Evolutionary conservation across 1,140 invertebrate species (phyloP), one percentile per base, ranked within the genome.

Genomic region (Zaprionus davidi): DNA sequence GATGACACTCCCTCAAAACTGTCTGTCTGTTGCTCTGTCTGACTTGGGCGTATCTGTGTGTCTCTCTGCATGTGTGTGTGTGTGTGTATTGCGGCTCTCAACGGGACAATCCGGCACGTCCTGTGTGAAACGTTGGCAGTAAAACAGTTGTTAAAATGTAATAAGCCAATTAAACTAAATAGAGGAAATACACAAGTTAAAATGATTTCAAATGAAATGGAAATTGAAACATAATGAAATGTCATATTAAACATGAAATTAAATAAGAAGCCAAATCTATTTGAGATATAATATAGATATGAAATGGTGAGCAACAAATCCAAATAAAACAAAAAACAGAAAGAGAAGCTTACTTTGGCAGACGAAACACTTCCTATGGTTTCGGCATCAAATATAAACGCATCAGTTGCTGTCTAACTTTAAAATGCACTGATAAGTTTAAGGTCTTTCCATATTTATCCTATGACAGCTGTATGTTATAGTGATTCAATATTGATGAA

Each of bases 121-220:
- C 57, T 63, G 12, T 34, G n/a, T 20, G n/a, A 22, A 49, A 41
- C 34, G 49, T 41, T 62, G 59, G 34, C 46, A 63, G 28, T 55
- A 46, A 34, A 41, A 38, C 59, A 55, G 60, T 38, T 36, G 6
- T 13, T 11, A 12, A 24, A 22, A n/a, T 51, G n/a, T 13, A 17
- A 49, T 24, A 51, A 24, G 17, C 46, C 22, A 51, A 51, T 51
- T 51, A 51, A 20, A 51, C 12, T 51, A 51, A 51, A 51, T 51
- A 51, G 20, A 51, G 46, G 46, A 51, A 51, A 51, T 51, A 22
- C 5, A 15, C 17, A 5, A 36, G 34, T 38, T 55, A 26, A 6
- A 28, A 56, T 24, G 36, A 36, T 34, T 38, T 55, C 24, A 2
- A 41, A 56, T 24, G 24, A 31, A 66, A 56, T 56, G 36, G 51